phyloP scores from a whole-genome alignment of 2,113 vertebrate species.

The Chauna torquata region DNA sequence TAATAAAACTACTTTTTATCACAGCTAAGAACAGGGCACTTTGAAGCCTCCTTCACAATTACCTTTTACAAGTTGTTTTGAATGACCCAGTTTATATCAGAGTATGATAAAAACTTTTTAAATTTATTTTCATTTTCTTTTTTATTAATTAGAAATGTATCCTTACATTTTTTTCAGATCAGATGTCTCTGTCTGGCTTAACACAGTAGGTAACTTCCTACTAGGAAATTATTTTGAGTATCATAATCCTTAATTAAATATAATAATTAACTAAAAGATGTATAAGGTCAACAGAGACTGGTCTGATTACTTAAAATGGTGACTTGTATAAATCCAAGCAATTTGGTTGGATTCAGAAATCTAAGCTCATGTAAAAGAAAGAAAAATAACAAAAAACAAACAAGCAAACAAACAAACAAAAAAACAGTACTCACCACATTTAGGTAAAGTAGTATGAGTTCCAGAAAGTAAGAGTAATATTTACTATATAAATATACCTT shows the following conservation, averaged over 20 bases:
- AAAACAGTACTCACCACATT: neutral
- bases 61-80: neutral
- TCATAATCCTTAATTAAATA: neutral
- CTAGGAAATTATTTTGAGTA: neutral
- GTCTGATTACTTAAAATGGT: neutral
- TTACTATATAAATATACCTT: conserved; percentile 28
- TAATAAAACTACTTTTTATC: neutral
- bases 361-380: neutral
- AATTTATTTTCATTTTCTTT: neutral
- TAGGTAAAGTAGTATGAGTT: neutral
- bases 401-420: neutral
- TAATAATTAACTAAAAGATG: neutral
- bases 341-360: neutral
- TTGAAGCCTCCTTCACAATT: neutral
- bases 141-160: neutral
- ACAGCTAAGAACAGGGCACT: neutral
- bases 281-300: neutral
- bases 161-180: neutral
- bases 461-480: neutral
- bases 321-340: neutral
- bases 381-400: neutral
- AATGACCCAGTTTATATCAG: neutral
- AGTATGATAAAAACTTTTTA: neutral
- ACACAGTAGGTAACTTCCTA: neutral
- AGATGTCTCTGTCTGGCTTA: neutral